Conservation (phyloP, 53 echinoderm and acorn worm genomes). For the Crossaster papposus region DNA sequence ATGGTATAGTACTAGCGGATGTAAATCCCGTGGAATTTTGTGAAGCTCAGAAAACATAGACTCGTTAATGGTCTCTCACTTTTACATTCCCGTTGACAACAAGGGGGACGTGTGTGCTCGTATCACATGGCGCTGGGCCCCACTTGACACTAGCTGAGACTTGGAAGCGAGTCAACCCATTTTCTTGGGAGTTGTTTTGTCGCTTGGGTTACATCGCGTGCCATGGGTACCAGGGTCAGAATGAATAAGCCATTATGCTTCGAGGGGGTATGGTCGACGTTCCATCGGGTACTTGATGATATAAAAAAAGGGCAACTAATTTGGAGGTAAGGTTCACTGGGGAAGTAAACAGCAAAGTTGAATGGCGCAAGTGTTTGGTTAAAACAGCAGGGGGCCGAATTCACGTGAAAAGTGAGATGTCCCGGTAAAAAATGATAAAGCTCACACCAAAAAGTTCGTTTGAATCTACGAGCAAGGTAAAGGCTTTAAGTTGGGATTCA, state of each 20-base stretch:
- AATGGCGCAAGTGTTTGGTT: conserved; percentile 8
- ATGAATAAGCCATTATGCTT: conserved; percentile 46
- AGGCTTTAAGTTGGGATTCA: too few species aligned
- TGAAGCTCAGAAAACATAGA: not conserved
- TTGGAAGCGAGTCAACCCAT: conserved; percentile 18
- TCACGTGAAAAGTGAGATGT: conserved; percentile 18
- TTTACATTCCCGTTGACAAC: not conserved
- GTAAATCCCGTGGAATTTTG: conserved; percentile 2
- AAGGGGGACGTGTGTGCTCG: too few species aligned
- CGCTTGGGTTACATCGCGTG: conserved; percentile 36
- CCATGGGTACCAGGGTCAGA: not conserved
- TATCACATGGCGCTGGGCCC: too few species aligned
- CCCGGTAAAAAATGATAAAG: not conserved
- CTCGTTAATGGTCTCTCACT: not conserved
- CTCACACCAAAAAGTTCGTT: not conserved
- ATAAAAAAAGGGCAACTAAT: conserved; percentile 15
- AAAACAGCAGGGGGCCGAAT: conserved; percentile 23
- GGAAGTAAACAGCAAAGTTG: conserved; percentile 24
- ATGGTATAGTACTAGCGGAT: not conserved
- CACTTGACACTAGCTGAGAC: too few species aligned
- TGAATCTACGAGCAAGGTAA: not conserved
- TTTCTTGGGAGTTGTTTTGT: conserved; percentile 13
- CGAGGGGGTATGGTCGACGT: conserved; percentile 51
- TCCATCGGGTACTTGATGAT: not conserved
- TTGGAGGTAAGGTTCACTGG: not conserved